phyloP scores from a whole-genome alignment of 2,113 vertebrate species.

The Rhinolophus sinicus region DNA sequence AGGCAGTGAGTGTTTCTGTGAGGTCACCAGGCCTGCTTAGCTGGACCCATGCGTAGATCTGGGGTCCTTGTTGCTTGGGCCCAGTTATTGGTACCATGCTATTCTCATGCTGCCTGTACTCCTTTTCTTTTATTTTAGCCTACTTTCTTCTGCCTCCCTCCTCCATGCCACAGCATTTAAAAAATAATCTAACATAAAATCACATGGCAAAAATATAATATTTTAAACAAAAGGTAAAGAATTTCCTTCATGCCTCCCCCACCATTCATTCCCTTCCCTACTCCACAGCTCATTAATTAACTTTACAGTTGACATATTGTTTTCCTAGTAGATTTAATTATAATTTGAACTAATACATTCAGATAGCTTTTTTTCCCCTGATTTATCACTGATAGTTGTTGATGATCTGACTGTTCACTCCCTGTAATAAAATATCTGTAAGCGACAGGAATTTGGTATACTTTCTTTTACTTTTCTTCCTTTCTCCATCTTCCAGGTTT shows the following conservation, averaged over 20 bases:
- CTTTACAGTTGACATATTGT: neutral
- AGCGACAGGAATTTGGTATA: neutral
- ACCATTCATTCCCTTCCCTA: neutral
- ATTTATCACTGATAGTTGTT: neutral
- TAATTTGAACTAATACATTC: slow-evolving; percentile 10
- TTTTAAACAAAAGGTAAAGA: neutral
- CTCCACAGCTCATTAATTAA: neutral
- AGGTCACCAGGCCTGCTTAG: neutral
- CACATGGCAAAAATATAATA: neutral
- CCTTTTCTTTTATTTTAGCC: neutral
- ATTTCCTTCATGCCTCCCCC: neutral
- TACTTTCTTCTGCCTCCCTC: neutral
- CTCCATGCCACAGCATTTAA: neutral
- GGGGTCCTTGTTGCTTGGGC: neutral
- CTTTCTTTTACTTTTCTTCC: neutral
- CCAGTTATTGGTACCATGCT: neutral
- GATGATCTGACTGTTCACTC: neutral
- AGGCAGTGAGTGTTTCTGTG: neutral
- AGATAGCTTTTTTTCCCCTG: neutral
- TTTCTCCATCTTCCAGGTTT: neutral
- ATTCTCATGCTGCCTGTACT: neutral
- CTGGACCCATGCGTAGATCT: neutral
- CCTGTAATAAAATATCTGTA: neutral
- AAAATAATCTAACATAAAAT: neutral
- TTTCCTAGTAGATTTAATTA: neutral